Evolutionary conservation across 2,797 vertebrate species (phyloP).

Genomic region (Chaunax sp.): DNA sequence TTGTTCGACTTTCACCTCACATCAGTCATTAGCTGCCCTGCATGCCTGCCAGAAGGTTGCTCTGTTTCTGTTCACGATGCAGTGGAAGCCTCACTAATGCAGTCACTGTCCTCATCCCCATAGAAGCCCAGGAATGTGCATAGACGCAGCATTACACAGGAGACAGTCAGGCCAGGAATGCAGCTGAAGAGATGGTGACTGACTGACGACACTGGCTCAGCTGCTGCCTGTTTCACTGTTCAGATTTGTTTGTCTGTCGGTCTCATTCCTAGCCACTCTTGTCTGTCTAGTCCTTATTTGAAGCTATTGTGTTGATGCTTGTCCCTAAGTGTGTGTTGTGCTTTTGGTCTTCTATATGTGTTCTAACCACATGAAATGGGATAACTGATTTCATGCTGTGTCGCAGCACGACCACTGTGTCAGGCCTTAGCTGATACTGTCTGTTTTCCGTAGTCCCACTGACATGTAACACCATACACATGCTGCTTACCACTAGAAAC

Average conservation of each 20-base stretch:
- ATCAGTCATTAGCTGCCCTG: conserved; percentile 43
- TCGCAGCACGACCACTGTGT: neutral
- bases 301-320: neutral
- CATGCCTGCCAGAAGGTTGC: conserved; percentile 28
- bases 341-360: neutral
- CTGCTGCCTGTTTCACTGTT: conserved; percentile 41
- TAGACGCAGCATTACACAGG: conserved; percentile 65
- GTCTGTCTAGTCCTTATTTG: neutral
- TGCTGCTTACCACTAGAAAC: conserved; percentile 17
- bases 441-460: conserved; percentile 20
- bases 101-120: conserved; percentile 55
- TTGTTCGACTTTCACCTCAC: conserved; percentile 41
- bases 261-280: conserved; percentile 11
- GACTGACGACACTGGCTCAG: conserved; percentile 45
- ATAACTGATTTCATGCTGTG: neutral
- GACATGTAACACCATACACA: neutral
- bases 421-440: neutral
- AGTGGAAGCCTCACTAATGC: conserved; percentile 42
- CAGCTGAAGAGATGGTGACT: conserved; percentile 39
- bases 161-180: conserved; percentile 71
- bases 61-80: conserved; percentile 40
- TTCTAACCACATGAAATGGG: neutral
- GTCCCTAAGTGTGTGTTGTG: neutral
- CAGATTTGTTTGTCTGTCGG: conserved; percentile 10
- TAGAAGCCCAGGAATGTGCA: conserved; percentile 74